Percentiles rank a stretch among this genome's conserved stretches.
phyloP scores from a whole-genome alignment of 1,140 invertebrate genomes.

The Pseudoatta argentina region DNA sequence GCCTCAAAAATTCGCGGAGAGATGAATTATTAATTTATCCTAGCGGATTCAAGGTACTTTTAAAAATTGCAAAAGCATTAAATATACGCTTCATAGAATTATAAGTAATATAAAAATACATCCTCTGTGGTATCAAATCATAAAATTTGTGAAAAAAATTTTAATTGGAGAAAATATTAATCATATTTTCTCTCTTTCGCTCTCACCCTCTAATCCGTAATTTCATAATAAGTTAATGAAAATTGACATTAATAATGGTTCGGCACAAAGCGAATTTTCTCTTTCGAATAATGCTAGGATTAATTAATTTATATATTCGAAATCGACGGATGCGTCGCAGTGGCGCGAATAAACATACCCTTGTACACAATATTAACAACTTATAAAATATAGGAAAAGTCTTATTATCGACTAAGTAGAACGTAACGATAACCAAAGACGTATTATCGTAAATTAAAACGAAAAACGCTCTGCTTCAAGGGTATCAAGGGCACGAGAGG shows the following conservation, averaged over 20 bases:
- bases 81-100: neutral
- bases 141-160: neutral
- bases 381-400: conserved; percentile 67
- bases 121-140: neutral
- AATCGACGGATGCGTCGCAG: conserved; percentile 28
- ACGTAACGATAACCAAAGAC: conserved; percentile 5
- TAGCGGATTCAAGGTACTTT: neutral
- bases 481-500: conserved; percentile 1
- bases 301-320: neutral
- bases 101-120: neutral
- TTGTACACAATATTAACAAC: conserved; percentile 4
- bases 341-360: conserved; percentile 21
- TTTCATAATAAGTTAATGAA: conserved; percentile 1
- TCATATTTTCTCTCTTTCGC: too few species aligned
- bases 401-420: conserved; percentile 58
- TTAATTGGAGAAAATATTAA: neutral
- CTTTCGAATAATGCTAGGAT: neutral
- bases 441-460: conserved; percentile 52
- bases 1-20: neutral
- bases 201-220: neutral
- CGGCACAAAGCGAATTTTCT: neutral
- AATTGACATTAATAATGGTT: neutral
- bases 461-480: neutral
- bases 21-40: conserved; percentile 22
- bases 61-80: neutral